phyloP scores from a whole-genome alignment of 1,140 invertebrate species.

The Geopemphigus sp. region DNA sequence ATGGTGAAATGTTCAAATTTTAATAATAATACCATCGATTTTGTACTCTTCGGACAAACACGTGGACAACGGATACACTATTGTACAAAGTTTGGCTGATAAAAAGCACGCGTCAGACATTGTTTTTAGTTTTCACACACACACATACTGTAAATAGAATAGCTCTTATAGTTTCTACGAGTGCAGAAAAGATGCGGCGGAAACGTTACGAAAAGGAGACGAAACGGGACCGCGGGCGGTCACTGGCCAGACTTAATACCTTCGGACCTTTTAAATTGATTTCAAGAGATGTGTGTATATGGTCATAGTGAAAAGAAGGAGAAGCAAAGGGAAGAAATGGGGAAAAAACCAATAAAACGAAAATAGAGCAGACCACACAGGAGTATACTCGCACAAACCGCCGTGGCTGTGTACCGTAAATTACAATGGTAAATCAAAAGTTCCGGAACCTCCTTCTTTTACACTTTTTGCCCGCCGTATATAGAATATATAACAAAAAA shows the following conservation, averaged over 20 bases:
- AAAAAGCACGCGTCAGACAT: not conserved
- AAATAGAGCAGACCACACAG: not conserved
- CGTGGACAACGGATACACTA: not conserved
- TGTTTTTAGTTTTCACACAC: not conserved
- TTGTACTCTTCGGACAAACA: not conserved
- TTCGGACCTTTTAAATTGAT: slow-evolving; percentile 47
- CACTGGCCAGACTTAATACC: slow-evolving; percentile 26
- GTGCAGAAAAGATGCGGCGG: not conserved
- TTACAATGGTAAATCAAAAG: slow-evolving; percentile 44
- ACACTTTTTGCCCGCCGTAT: not conserved
- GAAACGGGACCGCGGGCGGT: slow-evolving; percentile 12
- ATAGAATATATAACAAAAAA: not conserved
- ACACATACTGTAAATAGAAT: not conserved
- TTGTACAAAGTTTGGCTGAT: not conserved
- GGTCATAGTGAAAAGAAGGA: not conserved
- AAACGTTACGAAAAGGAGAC: not conserved
- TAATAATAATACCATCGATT: not conserved
- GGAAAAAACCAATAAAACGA: slow-evolving; percentile 41
- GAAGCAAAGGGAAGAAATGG: not conserved
- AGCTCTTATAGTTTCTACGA: slow-evolving; percentile 5
- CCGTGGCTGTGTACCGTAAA: not conserved
- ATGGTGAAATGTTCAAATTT: no score
- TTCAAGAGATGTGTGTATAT: slow-evolving; percentile 20
- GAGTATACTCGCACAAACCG: not conserved
- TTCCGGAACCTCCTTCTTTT: not conserved